Evolutionary conservation across 35 echinoderm and acorn worm genomes (phyloP).

Genomic region (Ptychodera flava): DNA sequence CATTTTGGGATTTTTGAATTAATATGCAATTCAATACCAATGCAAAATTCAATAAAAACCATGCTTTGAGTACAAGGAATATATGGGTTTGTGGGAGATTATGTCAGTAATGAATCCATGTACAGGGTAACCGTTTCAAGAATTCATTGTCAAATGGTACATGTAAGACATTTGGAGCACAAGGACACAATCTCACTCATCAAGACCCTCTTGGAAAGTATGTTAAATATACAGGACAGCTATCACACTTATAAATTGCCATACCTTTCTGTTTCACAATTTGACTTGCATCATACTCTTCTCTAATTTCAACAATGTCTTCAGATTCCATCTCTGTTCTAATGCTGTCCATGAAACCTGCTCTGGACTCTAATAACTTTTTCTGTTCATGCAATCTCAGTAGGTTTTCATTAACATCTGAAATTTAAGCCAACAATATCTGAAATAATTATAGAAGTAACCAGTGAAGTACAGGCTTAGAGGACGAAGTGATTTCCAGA

Average conservation of each 20-base stretch:
- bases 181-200: too few relatives aligned
- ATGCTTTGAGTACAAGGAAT: too few relatives aligned
- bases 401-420: constrained; percentile 49
- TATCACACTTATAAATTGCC: neutral
- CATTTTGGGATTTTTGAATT: too few relatives aligned
- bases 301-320: constrained; percentile 78
- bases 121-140: neutral
- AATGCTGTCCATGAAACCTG: constrained; percentile 67
- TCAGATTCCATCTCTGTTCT: constrained; percentile 31
- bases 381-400: constrained; percentile 43
- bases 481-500: constrained; percentile 11
- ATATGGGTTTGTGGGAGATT: too few relatives aligned
- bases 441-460: neutral
- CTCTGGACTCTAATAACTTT: constrained; percentile 69
- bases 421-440: neutral
- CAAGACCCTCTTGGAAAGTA: too few relatives aligned
- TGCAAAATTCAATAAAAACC: too few relatives aligned
- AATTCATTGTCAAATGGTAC: neutral
- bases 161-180: too few relatives aligned
- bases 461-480: neutral
- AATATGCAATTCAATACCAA: too few relatives aligned
- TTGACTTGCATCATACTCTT: constrained; percentile 68
- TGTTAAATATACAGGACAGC: neutral
- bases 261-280: constrained; percentile 82
- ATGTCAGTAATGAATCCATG: neutral